Evolutionary conservation across 2,113 vertebrate genomes (phyloP).

Genomic region (Pseudorhombus dupliciocellatus): DNA sequence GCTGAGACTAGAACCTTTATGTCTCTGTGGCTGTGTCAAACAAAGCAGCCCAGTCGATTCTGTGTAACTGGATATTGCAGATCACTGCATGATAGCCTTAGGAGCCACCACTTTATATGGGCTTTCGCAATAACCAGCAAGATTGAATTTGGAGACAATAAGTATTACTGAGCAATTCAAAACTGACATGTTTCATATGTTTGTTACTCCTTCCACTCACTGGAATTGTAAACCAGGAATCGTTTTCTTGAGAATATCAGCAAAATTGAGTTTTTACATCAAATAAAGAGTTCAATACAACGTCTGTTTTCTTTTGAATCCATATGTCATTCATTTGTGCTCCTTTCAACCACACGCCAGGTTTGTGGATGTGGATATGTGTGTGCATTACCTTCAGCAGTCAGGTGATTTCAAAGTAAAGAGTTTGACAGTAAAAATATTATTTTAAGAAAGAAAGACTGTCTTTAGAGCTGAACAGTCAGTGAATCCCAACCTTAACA

Average conservation of each 20-base stretch:
- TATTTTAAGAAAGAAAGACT: too few relatives aligned
- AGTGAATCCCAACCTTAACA: too few relatives aligned
- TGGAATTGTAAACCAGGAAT: conserved; percentile 69
- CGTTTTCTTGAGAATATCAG: conserved; percentile 71
- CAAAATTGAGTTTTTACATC: conserved; percentile 84
- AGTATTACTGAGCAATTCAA: conserved; percentile 67
- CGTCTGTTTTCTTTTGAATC: conserved; percentile 32
- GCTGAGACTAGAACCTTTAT: conserved; percentile 61
- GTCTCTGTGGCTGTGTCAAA: conserved; percentile 74
- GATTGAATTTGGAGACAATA: conserved; percentile 72
- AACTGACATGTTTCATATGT: conserved; percentile 68
- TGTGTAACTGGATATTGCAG: conserved; percentile 57
- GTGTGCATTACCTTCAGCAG: too few relatives aligned
- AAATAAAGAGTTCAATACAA: conserved; percentile 89
- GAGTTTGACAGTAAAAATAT: too few relatives aligned
- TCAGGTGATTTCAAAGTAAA: too few relatives aligned
- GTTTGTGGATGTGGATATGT: too few relatives aligned
- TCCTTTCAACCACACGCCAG: too few relatives aligned
- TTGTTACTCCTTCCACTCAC: conserved; percentile 72
- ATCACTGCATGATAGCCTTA: conserved; percentile 78
- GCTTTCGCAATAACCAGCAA: conserved; percentile 72
- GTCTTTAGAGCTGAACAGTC: too few relatives aligned
- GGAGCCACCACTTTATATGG: conserved; percentile 72
- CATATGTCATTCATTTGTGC: background rate
- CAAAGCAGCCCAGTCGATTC: conserved; percentile 63